Evolutionary conservation across 2,888 invertebrate species (phyloP), one percentile per base, ranked within the genome.

Genomic region (Polyommatus icarus): DNA sequence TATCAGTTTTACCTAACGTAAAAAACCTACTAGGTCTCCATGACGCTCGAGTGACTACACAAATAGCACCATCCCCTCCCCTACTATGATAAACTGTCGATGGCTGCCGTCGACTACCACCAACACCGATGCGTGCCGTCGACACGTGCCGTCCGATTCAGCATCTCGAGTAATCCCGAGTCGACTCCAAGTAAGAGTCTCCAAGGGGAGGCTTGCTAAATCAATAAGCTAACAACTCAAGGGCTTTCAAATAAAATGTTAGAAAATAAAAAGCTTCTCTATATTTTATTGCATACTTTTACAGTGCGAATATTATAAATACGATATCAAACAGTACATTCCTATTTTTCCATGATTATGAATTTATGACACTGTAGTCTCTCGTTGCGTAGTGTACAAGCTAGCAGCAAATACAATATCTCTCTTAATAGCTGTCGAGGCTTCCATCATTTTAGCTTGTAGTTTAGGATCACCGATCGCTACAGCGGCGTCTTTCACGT

Each of bases 321-420:
- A 32, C 15, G 15, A 67, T 67, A 67, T 54, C 5, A 54, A 18
- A 54, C 18, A 54, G 5, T 12, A 67, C 0, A 67, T 29, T 32
- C 18, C 10, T 67, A 67, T 29, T 2, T 67, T 36, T 54, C 36
- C 50, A 36, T 29, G 1, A 73, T 80, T 81, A 84, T 77, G 82
- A 81, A 1, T 71, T 80, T 81, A 84, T 77, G 82, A 81, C 20
- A 81, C 76, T 6, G 88, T 84, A 78, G 87, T 84, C 78, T 93
- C 94, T 81, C 89, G 90, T 73, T 90, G 90, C 0, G 93, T 91
- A 4, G 98, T 98, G 87, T 99, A 99, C 72, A 99, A 95, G 90
- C 99, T 99, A 50, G 98, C 99, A 32, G 99, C 98, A 88, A 99
- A 99, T 0, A 99, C 99, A 85, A 99, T 99, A 89, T 99, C 99